These are phyloP conservation scores for Rhogogaster chlorosoma DNA, from an alignment of 2,888 invertebrate genomes.

Conservation along the genomic window DNA sequence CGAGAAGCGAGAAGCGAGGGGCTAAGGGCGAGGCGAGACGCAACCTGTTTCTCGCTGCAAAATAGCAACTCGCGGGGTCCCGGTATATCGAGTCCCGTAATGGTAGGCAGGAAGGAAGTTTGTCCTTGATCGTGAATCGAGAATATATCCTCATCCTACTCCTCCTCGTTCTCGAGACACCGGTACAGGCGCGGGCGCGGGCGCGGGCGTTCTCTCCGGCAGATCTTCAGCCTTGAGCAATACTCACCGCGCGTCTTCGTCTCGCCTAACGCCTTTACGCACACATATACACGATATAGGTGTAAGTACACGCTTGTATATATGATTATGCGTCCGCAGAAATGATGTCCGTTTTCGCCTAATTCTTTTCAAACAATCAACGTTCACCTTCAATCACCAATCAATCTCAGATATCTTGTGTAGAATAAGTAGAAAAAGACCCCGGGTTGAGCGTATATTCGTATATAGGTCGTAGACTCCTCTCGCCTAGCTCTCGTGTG, in stretches of 20 bases:
- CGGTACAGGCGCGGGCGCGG: neutral
- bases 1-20: neutral
- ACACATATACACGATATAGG: neutral
- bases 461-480: slow-evolving; percentile 4
- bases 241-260: slow-evolving; percentile 2
- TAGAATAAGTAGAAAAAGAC: too few species aligned
- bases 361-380: neutral
- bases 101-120: slow-evolving; percentile 49
- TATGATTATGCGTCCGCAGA: neutral
- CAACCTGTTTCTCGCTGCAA: slow-evolving; percentile 48
- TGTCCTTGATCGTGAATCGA: slow-evolving; percentile 51
- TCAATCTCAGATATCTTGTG: too few species aligned
- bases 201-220: neutral
- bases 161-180: neutral
- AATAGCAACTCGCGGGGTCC: slow-evolving; percentile 47
- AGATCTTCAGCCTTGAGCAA: slow-evolving; percentile 13
- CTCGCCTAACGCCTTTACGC: neutral
- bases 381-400: neutral
- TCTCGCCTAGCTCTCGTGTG: neutral
- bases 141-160: slow-evolving; percentile 26
- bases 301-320: neutral
- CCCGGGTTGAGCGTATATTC: neutral
- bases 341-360: neutral
- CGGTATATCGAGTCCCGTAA: slow-evolving; percentile 47
- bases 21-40: slow-evolving; percentile 14